Conservation (phyloP, 2,888 invertebrate genomes). For the Leptinotarsa haldemani region DNA sequence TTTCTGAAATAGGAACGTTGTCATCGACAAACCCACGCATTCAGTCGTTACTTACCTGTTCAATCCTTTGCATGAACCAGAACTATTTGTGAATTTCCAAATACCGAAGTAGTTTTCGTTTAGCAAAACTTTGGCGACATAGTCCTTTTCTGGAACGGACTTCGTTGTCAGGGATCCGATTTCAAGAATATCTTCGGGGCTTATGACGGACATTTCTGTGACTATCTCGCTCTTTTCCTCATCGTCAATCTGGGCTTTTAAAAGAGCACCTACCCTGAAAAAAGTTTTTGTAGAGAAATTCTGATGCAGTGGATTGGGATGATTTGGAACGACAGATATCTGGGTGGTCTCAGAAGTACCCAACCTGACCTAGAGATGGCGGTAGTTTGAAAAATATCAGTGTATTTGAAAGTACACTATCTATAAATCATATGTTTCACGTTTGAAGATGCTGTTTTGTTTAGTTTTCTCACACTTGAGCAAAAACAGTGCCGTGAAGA, state of each 20-base stretch:
- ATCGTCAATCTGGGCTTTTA: constrained; percentile 46
- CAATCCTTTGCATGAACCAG: constrained; percentile 65
- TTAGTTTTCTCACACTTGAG: too few relatives aligned
- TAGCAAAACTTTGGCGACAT: constrained; percentile 82
- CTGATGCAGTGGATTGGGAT: too few relatives aligned
- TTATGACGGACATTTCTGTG: constrained; percentile 38
- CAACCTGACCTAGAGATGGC: neutral
- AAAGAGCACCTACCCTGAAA: constrained; percentile 47
- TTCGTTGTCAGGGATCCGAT: constrained; percentile 47
- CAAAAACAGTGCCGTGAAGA: too few relatives aligned
- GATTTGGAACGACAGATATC: too few relatives aligned
- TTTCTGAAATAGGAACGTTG: neutral
- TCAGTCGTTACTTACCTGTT: constrained; percentile 50
- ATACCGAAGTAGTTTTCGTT: constrained; percentile 85
- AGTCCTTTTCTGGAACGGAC: constrained; percentile 68
- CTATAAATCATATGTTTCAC: too few relatives aligned
- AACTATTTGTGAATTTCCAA: constrained; percentile 85
- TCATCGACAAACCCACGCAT: neutral
- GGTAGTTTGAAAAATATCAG: neutral
- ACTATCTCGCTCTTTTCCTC: constrained; percentile 39
- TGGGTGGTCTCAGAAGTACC: too few relatives aligned
- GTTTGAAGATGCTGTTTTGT: too few relatives aligned
- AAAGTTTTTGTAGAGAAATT: constrained; percentile 12
- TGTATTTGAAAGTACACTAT: neutral
- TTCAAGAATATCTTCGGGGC: constrained; percentile 47